A percentile compares a stretch with the other conserved stretches of the same genome.
Conservation (phyloP, 2,797 vertebrate species). For the Fratercula arctica region DNA sequence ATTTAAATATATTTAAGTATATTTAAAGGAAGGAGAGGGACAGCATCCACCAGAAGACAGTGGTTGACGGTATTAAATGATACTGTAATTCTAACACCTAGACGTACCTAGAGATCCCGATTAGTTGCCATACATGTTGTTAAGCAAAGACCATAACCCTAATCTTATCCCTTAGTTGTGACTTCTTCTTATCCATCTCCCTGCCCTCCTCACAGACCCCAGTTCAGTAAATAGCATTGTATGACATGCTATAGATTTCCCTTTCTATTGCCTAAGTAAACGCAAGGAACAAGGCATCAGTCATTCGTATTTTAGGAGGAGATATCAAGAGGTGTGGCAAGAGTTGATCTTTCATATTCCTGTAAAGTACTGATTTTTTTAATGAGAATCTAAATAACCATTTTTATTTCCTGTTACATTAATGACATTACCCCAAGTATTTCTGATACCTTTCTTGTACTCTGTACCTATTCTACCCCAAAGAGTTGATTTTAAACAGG, state of each 20-base stretch:
- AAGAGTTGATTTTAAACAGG: not conserved
- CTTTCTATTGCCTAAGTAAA: not conserved
- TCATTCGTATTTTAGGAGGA: not conserved
- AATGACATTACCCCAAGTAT: not conserved
- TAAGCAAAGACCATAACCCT: accelerated
- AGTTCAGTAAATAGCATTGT: not conserved
- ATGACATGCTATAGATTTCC: not conserved
- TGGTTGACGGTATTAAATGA: not conserved
- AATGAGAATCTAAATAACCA: not conserved
- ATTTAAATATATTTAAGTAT: not conserved
- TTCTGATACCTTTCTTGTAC: not conserved
- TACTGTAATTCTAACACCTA: not conserved
- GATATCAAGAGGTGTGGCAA: not conserved
- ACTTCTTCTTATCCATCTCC: not conserved
- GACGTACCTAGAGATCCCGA: not conserved
- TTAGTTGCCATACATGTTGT: accelerated
- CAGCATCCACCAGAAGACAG: not conserved
- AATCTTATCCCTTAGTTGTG: not conserved
- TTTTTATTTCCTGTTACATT: not conserved
- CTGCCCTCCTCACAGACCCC: not conserved
- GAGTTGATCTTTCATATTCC: not conserved
- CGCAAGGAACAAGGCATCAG: not conserved
- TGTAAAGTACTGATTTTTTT: not conserved
- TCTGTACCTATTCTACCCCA: not conserved
- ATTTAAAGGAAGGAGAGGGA: not conserved